These are phyloP conservation scores for Acipenser oxyrinchus DNA, from an alignment of 2,797 vertebrate species.

Conservation along the genomic window DNA sequence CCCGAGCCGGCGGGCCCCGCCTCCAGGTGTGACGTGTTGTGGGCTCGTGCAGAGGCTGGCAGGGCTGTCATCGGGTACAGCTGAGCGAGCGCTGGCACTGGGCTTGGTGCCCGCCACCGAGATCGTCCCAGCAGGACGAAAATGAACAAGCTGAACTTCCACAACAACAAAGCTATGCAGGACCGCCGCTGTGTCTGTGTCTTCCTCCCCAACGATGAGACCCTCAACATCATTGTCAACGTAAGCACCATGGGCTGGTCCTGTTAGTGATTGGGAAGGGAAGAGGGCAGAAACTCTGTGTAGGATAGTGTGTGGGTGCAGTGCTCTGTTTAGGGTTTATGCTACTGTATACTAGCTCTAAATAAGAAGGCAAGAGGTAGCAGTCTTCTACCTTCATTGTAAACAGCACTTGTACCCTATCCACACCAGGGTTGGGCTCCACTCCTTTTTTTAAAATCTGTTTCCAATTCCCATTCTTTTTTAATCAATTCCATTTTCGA, in stretches of 20 bases:
- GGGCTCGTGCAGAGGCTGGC: conserved; percentile 12
- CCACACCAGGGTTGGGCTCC: no score
- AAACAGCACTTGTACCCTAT: no score
- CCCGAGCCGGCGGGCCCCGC: conserved; percentile 27
- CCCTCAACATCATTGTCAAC: conserved; percentile 91
- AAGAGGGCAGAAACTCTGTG: no score
- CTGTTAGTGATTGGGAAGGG: no score
- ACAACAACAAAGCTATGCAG: conserved; percentile 98
- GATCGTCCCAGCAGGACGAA: conserved; percentile 51
- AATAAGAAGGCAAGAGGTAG: no score
- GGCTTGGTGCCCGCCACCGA: conserved; percentile 15
- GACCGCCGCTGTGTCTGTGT: conserved; percentile 97
- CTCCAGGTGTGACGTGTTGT: conserved; percentile 20
- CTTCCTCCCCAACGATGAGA: conserved; percentile 94
- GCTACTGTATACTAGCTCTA: no score
- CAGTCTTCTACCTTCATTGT: no score
- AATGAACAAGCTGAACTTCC: conserved; percentile 95
- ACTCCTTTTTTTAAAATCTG: no score
- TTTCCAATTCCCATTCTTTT: no score
- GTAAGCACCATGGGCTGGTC: conserved; percentile 52
- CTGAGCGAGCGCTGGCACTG: conserved; percentile 33
- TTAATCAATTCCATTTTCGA: no score
- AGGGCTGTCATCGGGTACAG: conserved; percentile 33
- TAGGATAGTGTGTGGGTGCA: no score
- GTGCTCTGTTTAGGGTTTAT: no score